Base-by-base conservation (phyloP, 2,888 invertebrate genomes). In the Campoplex nolae region DNA sequence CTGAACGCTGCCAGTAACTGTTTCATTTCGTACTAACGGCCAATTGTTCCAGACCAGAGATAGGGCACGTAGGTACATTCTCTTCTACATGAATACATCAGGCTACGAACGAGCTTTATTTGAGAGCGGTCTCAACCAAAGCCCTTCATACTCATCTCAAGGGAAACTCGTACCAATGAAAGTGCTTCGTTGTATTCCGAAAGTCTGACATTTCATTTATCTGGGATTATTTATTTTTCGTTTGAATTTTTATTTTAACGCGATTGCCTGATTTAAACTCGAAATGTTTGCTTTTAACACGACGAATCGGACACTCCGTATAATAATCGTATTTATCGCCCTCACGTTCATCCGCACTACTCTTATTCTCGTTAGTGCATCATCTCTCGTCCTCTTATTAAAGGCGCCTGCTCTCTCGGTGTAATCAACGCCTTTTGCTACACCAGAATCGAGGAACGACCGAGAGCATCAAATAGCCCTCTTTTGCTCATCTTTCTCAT, bases 331-430 rank as follows among this genome's bases (percentile, higher is more conserved):
- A 62, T 77, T 70, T 75, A 75, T 75, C 45, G 56, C 56, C 35
- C 16, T 54, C 38, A 18, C 48, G 28, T 54, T n/a, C 42, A 71
- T 65, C 77, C 23, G 70, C 58, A 54, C 78, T 68, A 73, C 83
- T 86, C 81, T 70, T 65, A 45, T 77, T 84, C 73, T 84, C 84
- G 83, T 86, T 83, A 86, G 80, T 51, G 80, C 76, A 58, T 81
- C 86, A 81, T 84, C 83, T 84, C 83, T 81, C 73, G 86, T 84
- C 74, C 86, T 84, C 74, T 86, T 80, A 83, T 84, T 84, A 86
- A 54, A 74, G 73, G 35, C 38, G 48, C 83, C 68, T 23, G 23
- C 23, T 23, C 23, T 62, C 73, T 38, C 77, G 81, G 35, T 81
- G 77, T 81, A 84, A 84, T 86, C 77, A 84, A 84, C 67, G 74